Evolutionary conservation across 2,888 invertebrate genomes (phyloP), one percentile per base, ranked within the genome.

Genomic region (Teleiodes luculella): DNA sequence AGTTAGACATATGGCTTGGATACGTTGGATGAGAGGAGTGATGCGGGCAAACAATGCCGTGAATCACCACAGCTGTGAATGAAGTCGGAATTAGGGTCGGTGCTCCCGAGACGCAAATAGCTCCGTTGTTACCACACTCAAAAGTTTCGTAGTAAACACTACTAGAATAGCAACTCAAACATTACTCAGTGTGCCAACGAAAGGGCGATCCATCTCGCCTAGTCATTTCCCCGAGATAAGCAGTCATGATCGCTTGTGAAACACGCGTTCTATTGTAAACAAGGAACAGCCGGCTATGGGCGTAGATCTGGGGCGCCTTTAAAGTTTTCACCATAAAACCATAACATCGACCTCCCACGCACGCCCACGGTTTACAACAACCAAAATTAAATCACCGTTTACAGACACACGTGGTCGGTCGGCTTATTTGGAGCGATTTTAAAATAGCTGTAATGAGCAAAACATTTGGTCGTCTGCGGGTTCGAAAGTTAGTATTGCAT

Each of bases 21-120:
- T 66, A 67, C 66, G 64, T 10, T n/a, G 39, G 10, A 30, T 6
- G 24, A 24, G 24, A 4, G 16, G 37, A 30, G n/a, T 6, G 68
- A 63, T 78, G 72, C 80, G 81, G 70, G 74, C 66, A 69, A 76
- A 84, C 80, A 83, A 84, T 80, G 66, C 70, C 61, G 43, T 84
- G 85, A 85, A 80, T 84, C 83, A 83, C 77, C 47, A 58, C 70
- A 74, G 70, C 71, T 74, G 76, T 79, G 79, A 80, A 78, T 80
- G 75, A 79, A 78, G 68, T 62, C 58, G 70, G 71, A 79, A 71
- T 74, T 71, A 76, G 75, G 80, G 80, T 83, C 80, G 77, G 70
- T 77, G 83, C 72, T 80, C 82, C 74, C 78, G 59, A 72, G 74
- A 73, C 70, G 60, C 70, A 83, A 84, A 83, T 84, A 85, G 76